Evolutionary conservation across 1,140 invertebrate genomes (phyloP).

Genomic region (Linepithema humile): DNA sequence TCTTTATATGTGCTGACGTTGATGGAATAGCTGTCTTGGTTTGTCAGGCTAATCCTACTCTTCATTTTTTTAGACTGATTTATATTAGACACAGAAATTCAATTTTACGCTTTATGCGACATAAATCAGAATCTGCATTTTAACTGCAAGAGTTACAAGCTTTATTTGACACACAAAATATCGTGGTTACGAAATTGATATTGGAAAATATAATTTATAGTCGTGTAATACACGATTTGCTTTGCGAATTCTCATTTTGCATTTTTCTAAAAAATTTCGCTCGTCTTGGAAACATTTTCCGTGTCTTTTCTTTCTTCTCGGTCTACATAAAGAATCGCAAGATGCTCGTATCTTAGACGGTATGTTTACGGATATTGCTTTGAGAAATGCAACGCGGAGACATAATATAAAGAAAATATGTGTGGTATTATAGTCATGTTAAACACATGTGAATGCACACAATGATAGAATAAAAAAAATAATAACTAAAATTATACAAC

Average conservation of each 20-base stretch:
- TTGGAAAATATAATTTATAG: constrained; percentile 40
- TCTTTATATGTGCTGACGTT: constrained; percentile 31
- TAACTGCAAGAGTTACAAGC: constrained; percentile 25
- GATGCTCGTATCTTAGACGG: neutral
- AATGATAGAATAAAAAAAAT: neutral
- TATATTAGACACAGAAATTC: constrained; percentile 39
- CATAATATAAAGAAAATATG: neutral
- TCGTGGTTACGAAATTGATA: constrained; percentile 29
- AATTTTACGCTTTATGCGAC: constrained; percentile 14
- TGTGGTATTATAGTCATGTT: neutral
- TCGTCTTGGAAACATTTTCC: neutral
- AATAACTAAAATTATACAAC: neutral
- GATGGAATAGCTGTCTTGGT: constrained; percentile 37
- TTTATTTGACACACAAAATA: constrained; percentile 31
- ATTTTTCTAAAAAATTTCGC: neutral
- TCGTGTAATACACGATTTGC: neutral
- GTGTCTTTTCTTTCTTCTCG: neutral
- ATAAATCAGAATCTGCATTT: constrained; percentile 39
- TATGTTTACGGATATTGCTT: neutral
- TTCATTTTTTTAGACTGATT: constrained; percentile 51
- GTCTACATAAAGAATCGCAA: constrained; percentile 20
- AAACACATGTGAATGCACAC: neutral
- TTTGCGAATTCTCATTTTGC: neutral
- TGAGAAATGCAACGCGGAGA: neutral
- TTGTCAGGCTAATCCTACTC: constrained; percentile 30